phyloP scores from a whole-genome alignment of 2,113 vertebrate genomes.

The Brevimyrus niger region DNA sequence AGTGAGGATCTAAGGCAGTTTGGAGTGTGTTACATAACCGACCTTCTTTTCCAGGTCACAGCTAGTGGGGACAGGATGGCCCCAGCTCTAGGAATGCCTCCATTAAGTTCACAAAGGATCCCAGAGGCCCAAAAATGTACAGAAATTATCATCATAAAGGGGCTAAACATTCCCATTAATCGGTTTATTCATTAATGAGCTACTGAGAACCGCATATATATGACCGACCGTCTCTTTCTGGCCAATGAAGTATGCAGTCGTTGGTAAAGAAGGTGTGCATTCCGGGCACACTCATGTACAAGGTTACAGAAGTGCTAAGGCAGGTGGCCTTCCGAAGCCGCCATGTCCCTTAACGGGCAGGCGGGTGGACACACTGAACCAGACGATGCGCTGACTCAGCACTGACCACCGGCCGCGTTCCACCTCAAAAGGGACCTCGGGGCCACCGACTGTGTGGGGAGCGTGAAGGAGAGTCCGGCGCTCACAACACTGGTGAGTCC shows the following conservation, averaged over 20 bases:
- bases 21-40: slow-evolving; percentile 53
- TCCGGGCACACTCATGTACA: not conserved
- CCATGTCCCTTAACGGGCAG: not conserved
- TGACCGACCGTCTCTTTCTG: not conserved
- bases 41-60: slow-evolving; percentile 46
- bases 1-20: slow-evolving; percentile 42
- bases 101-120: not conserved
- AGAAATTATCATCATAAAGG: not conserved
- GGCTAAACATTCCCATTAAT: not conserved
- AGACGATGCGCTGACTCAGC: not conserved
- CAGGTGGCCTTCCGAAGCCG: not conserved
- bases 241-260: not conserved
- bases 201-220: not conserved
- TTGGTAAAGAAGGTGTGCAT: not conserved
- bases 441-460: not conserved
- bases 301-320: not conserved
- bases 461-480: not conserved
- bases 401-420: not conserved
- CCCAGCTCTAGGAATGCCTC: not conserved
- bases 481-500: not conserved
- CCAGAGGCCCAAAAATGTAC: not conserved
- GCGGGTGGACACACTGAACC: not conserved
- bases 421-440: not conserved
- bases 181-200: not conserved
- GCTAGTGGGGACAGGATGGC: slow-evolving; percentile 16